Evolutionary conservation across 1,140 invertebrate genomes (phyloP), one percentile per base, ranked within the genome.

Genomic region (Acyrthosiphon pisum): DNA sequence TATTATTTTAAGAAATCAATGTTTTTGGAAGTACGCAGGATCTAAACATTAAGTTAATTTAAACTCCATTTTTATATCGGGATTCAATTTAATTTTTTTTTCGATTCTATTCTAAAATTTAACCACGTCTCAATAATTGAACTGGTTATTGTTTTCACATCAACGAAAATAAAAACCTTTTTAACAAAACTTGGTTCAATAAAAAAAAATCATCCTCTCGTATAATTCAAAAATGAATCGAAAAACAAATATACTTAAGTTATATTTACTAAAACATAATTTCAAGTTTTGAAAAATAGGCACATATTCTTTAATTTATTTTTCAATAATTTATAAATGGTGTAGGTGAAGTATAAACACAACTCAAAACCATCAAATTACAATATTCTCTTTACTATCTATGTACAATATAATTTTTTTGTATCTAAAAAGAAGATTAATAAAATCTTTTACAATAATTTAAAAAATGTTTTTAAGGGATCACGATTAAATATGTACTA

Each of bases 31-130:
- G n/a, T n/a, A n/a, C n/a, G 14, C n/a, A 76, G 14, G 14, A 76
- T n/a, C n/a, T 35, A 76, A 68, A 76, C 60, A 30, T 30, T 76
- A 76, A 76, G 60, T 76, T 76, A 76, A 68, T 68, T 68, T 68
- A 68, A 68, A 76, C 60, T 76, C 1, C n/a, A 76, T 76, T 76
- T 30, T 76, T 76, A 18, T 76, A 76, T n/a, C 60, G 6, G n/a
- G 30, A 76, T 76, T 76, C n/a, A 76, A 76, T 76, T 76, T n/a
- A 76, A 76, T 76, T 76, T 76, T 76, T 76, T n/a, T 76, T 76
- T 8, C 60, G 20, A 76, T 76, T 76, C 60, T 35, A n/a, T n/a
- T 76, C 60, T 18, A 76, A 76, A 76, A 76, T 76, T n/a, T 76
- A 18, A 76, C n/a, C 60, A 76, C n/a, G 60, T 76, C 6, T 76